Base-by-base conservation (phyloP, 2,888 invertebrate genomes). In the Argyresthia albistria region DNA sequence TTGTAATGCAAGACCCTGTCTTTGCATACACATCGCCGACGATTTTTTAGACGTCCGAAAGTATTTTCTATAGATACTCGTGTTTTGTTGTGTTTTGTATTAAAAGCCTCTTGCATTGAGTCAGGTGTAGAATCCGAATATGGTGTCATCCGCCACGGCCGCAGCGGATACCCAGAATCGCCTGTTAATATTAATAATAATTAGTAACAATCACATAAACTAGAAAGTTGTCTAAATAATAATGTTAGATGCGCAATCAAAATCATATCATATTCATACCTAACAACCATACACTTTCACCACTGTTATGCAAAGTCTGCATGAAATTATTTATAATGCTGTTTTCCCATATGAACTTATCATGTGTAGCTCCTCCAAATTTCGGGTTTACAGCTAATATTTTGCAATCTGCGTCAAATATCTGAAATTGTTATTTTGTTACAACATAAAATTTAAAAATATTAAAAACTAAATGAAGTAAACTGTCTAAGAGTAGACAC, bases 91-190 rank as follows among this genome's bases (percentile, higher is more conserved):
- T 63, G 65, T 3, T 16, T 42, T 11, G 12, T 11, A 15, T 49
- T 66, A 50, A 57, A 65, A 8, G 49, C 46, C 11, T 50, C 55
- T 54, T 60, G 59, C 8, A 57, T 51, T 4, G 54, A 55, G n/a
- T 52, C 56, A 35, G 43, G 51, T 51, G 50, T 39, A 0, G 63
- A 53, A 55, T 60, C 53, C n/a, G 51, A 8, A 15, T 57, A 51
- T 0, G 64, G 64, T 10, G 64, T 64, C 60, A 65, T 60, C 12
- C 65, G 43, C 63, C 63, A 65, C 0, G 64, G 63, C 39, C 61
- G 53, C 37, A 55, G 56, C 4, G 60, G 60, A 51, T 63, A 65
- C 0, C 65, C 62, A 15, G 63, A 61, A 54, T 65, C 62, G 42
- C 63, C 63, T 47, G 15, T 14, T 14, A 15, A 14, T 9, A 45